Percentiles rank a stretch among this genome's conserved stretches.
These are phyloP conservation scores for Stenurella melanura DNA, from an alignment of 2,888 invertebrate species.

Conservation along the genomic window DNA sequence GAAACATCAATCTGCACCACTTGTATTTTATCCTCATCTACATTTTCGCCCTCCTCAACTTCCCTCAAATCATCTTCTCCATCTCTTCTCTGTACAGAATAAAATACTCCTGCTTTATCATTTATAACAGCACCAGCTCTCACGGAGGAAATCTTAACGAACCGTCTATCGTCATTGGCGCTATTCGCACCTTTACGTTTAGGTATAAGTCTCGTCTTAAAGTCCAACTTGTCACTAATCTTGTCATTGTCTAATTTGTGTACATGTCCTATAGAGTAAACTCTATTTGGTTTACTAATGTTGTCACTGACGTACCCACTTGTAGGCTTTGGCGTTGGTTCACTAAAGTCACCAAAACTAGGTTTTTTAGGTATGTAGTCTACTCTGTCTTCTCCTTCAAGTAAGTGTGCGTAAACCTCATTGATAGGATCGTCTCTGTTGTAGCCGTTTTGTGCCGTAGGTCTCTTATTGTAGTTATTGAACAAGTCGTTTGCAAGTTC, in stretches of 20 bases:
- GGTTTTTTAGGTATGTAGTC: conserved; percentile 47
- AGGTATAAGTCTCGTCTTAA: conserved; percentile 54
- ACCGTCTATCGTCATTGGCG: conserved; percentile 47
- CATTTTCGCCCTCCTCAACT: conserved; percentile 19
- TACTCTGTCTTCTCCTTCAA: conserved; percentile 41
- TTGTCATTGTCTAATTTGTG: conserved; percentile 51
- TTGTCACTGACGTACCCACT: conserved; percentile 3
- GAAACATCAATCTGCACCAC: conserved; percentile 58
- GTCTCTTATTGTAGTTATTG: conserved; percentile 43
- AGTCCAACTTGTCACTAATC: conserved; percentile 62
- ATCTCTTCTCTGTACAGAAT: conserved; percentile 54
- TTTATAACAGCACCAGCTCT: conserved; percentile 53
- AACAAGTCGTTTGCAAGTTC: conserved; percentile 2
- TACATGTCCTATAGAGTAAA: conserved; percentile 50
- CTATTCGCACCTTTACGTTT: conserved; percentile 29
- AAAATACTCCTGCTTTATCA: conserved; percentile 44
- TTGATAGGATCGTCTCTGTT: conserved; percentile 48
- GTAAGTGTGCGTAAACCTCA: conserved; percentile 52
- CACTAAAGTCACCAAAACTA: conserved; percentile 44
- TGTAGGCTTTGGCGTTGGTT: neutral
- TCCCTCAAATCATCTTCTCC: conserved; percentile 52
- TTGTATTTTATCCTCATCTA: conserved; percentile 42
- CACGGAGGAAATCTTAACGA: conserved; percentile 62
- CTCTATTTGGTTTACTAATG: conserved; percentile 33
- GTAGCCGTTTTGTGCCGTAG: conserved; percentile 42